A percentile compares a stretch with the other conserved stretches of the same genome.
These are phyloP conservation scores for Ceratothoa steindachneri DNA, from an alignment of 2,888 invertebrate genomes.

Conservation along the genomic window DNA sequence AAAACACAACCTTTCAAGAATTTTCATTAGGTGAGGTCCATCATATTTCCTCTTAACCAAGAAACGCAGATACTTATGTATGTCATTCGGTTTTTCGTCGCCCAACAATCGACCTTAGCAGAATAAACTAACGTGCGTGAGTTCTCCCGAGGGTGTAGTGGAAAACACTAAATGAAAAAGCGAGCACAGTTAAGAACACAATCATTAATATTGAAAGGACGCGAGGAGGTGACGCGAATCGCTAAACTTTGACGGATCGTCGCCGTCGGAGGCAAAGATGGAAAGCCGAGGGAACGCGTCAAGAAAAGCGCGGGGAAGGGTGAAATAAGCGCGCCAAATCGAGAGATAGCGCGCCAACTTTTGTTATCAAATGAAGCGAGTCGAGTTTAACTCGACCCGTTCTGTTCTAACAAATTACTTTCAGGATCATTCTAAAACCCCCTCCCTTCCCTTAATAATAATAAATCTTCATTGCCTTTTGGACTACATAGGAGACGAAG, in stretches of 20 bases:
- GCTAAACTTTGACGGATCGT: not conserved
- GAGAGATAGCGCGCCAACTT: not conserved
- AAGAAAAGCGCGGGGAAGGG: not conserved
- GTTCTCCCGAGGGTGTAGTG: too few relatives aligned
- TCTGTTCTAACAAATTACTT: not conserved
- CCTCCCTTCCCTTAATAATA: not conserved
- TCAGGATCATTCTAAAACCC: not conserved
- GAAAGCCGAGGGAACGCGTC: not conserved
- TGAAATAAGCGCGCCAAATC: not conserved
- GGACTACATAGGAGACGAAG: not conserved
- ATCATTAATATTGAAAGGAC: not conserved
- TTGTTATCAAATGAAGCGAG: not conserved
- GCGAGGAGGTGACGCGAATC: not conserved
- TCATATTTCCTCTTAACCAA: too few relatives aligned
- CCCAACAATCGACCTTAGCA: too few relatives aligned
- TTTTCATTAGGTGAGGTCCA: too few relatives aligned
- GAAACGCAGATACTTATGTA: too few relatives aligned
- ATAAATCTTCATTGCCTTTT: conserved; percentile 7
- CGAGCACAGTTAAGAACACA: not conserved
- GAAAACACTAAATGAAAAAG: too few relatives aligned
- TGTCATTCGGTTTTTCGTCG: too few relatives aligned
- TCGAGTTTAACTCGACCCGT: not conserved
- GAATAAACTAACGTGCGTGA: too few relatives aligned
- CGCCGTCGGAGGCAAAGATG: not conserved
- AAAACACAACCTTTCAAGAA: too few relatives aligned